These are phyloP conservation scores for Glyptemys insculpta DNA, from an alignment of 2,797 vertebrate genomes.

Conservation along the genomic window DNA sequence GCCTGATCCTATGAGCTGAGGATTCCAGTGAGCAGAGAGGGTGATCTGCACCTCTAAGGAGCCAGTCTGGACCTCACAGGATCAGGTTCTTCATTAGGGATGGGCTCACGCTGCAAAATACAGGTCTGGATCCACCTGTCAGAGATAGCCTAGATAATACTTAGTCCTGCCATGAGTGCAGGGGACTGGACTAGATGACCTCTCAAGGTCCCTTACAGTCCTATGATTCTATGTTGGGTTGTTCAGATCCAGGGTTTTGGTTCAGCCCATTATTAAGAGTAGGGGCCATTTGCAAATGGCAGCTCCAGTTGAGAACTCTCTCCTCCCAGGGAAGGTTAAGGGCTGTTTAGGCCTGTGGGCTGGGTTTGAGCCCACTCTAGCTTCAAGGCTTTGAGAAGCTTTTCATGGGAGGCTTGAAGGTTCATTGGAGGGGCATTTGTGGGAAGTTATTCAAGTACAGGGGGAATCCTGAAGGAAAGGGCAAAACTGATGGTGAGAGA, in stretches of 20 bases:
- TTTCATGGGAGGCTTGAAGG: not conserved
- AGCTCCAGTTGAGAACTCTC: not conserved
- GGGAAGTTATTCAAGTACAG: not conserved
- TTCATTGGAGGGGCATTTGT: not conserved
- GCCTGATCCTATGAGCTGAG: not conserved
- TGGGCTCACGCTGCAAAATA: not conserved
- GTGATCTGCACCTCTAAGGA: not conserved
- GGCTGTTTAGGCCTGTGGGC: not conserved
- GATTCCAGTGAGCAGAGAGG: too few species aligned
- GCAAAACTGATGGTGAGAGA: not conserved
- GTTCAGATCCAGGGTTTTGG: not conserved
- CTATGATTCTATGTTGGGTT: not conserved
- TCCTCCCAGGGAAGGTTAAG: not conserved
- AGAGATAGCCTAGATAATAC: too few species aligned
- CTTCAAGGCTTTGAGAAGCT: not conserved
- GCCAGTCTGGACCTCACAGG: not conserved
- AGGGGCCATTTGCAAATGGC: not conserved
- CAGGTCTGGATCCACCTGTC: not conserved
- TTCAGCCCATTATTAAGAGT: not conserved
- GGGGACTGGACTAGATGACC: too few species aligned
- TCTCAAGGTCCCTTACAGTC: too few species aligned
- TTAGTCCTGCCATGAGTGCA: too few species aligned
- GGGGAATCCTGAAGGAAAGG: not conserved
- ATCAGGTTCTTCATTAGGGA: not conserved
- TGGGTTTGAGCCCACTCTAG: not conserved